Percentiles rank a stretch among this genome's conserved stretches.
Evolutionary conservation across 2,797 vertebrate genomes (phyloP).

Genomic region (Hirundo rustica): DNA sequence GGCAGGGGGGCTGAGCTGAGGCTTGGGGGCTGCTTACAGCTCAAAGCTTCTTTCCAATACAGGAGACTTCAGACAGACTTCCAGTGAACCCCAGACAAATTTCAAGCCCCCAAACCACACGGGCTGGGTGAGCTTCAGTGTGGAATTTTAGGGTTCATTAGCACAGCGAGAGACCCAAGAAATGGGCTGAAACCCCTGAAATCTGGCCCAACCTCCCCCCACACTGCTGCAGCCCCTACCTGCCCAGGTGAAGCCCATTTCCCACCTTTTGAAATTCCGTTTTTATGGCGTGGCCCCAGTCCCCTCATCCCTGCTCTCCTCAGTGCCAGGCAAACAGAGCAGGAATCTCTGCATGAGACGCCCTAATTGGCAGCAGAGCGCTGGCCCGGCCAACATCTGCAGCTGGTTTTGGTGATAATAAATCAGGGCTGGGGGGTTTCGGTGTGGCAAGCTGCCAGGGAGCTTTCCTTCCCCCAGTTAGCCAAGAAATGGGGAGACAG

Average conservation of each 20-base stretch:
- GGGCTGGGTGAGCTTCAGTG: background rate
- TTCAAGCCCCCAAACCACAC: background rate
- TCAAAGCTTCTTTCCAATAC: background rate
- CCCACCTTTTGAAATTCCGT: background rate
- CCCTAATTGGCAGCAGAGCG: constrained; percentile 86
- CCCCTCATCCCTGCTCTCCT: background rate
- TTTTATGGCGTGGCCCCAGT: background rate
- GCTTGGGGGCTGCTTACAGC: background rate
- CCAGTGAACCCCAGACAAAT: background rate
- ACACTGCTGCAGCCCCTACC: background rate
- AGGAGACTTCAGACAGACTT: background rate
- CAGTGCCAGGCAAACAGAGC: background rate
- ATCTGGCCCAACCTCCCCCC: background rate
- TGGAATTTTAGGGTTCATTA: background rate
- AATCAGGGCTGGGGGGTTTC: constrained; percentile 81
- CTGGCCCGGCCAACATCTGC: constrained; percentile 83
- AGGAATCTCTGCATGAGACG: constrained; percentile 78
- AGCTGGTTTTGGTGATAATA: constrained; percentile 87
- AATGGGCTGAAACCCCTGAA: background rate
- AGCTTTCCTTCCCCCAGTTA: constrained; percentile 72
- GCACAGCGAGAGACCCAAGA: background rate
- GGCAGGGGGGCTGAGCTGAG: background rate
- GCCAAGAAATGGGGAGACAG: constrained; percentile 70
- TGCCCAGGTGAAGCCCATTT: background rate
- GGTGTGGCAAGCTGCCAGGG: constrained; percentile 77